Conservation (phyloP, 2,113 vertebrate species). For the Anolis carolinensis region DNA sequence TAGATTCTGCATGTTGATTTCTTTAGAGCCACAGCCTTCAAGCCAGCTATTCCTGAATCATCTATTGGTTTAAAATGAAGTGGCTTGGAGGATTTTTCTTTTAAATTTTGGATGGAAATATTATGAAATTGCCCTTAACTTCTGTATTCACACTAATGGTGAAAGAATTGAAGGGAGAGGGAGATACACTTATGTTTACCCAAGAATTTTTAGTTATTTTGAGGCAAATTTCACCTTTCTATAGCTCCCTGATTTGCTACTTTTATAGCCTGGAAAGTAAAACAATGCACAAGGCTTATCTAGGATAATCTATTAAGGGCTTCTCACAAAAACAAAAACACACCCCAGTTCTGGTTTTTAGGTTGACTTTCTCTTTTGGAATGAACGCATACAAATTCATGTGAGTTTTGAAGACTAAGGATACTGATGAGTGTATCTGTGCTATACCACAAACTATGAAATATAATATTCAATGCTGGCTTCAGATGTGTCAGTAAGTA, state of each 20-base stretch:
- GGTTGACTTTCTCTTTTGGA: constrained; percentile 83
- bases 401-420: constrained; percentile 72
- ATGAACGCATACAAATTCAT: constrained; percentile 68
- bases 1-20: neutral
- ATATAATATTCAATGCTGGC: constrained; percentile 72
- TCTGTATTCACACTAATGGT: constrained; percentile 32
- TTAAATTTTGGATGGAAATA: neutral
- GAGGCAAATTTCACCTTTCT: constrained; percentile 49
- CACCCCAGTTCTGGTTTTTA: constrained; percentile 56
- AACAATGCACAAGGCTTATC: constrained; percentile 16
- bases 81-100: neutral
- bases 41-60: constrained; percentile 4
- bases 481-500: constrained; percentile 74
- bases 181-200: constrained; percentile 59
- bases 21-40: neutral
- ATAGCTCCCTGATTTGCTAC: constrained; percentile 34
- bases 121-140: constrained; percentile 36
- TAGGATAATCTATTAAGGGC: constrained; percentile 53
- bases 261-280: constrained; percentile 51
- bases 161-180: constrained; percentile 11
- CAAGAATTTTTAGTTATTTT: constrained; percentile 41
- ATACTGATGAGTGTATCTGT: constrained; percentile 76
- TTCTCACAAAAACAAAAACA: constrained; percentile 22
- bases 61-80: constrained; percentile 1
- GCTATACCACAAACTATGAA: constrained; percentile 71